phyloP scores from a whole-genome alignment of 2,797 vertebrate species.

The Paedocypris micromegethes region DNA sequence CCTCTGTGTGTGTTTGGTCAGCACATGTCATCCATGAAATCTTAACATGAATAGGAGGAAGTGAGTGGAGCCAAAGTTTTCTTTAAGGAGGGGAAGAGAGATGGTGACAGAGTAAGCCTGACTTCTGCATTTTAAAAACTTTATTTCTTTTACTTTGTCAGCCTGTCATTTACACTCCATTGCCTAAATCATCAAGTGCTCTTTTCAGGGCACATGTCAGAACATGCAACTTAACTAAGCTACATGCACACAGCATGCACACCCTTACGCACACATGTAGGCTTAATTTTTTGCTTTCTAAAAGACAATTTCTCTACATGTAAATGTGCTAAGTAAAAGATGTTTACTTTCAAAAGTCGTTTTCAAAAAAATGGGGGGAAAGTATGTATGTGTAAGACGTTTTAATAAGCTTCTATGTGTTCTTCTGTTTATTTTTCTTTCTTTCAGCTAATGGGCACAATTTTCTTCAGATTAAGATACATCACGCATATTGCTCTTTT shows the following conservation, averaged over 20 bases:
- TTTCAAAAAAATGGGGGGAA: no score
- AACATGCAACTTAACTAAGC: slow-evolving; percentile 38
- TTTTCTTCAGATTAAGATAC: no score
- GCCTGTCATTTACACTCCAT: slow-evolving; percentile 45
- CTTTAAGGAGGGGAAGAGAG: slow-evolving; percentile 38
- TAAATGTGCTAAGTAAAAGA: no score
- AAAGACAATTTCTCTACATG: slow-evolving; percentile 7
- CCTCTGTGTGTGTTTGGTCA: slow-evolving; percentile 52
- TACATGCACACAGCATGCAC: not conserved
- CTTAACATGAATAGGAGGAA: slow-evolving; percentile 52
- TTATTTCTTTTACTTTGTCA: slow-evolving; percentile 58
- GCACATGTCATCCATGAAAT: slow-evolving; percentile 55
- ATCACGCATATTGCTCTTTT: no score
- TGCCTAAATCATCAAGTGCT: slow-evolving; percentile 26
- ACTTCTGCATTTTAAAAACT: slow-evolving; percentile 60
- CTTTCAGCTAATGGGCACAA: no score
- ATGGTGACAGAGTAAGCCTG: slow-evolving; percentile 59
- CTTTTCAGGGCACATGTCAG: slow-evolving; percentile 28
- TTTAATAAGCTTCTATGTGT: no score
- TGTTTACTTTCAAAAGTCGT: no score
- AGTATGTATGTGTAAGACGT: no score
- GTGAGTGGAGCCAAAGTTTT: slow-evolving; percentile 55
- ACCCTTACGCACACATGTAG: slow-evolving; percentile 6
- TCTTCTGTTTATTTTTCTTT: no score
- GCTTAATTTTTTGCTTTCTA: slow-evolving; percentile 17